Base-by-base conservation (phyloP, 2,888 invertebrate genomes). In the Sarcophaga caerulescens region DNA sequence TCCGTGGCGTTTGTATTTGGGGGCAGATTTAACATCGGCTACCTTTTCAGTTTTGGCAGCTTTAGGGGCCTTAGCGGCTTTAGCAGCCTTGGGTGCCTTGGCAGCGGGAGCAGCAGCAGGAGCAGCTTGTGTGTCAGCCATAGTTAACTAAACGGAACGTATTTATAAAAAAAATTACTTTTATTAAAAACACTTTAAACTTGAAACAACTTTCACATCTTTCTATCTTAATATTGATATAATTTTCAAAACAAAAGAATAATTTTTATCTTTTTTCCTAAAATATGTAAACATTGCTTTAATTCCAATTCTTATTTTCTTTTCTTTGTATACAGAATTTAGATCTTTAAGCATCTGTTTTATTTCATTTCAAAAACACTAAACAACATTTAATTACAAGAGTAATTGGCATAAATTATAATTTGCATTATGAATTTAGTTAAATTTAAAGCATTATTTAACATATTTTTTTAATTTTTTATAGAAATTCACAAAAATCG, bases 1-100 rank as follows among this genome's bases (percentile, higher is more conserved):
- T 84, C 97, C 97, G 92, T 97, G 97, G 88, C 97, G 92, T 86
- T 93, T 93, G 87, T 91, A 91, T 85, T 91, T 90, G 85, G 89
- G 90, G 57, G 90, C 90, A 65, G 91, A 89, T 88, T 92, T 92
- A 21, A 90, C 90, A 79, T 90, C 84, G 88, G 82, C 85, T 76
- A 90, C 88, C 87, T 93, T 93, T 86, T 92, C 92, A 17, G 90
- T 89, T 87, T 92, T 92, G 14, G 90, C 90, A 52, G 90, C 88
- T 85, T 90, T 90, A 35, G 88, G 88, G 76, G 91, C 89, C 88
- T 93, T 92, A 59, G 90, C 88, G 52, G 91, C 90, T 89, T 93
- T 93, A 21, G 89, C 84, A 74, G 89, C 89, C 87, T 91, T 91
- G 10, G 89, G 86, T 57, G 90, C 88, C 71, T 89, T 89, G 63